Evolutionary conservation across 2,888 invertebrate genomes (phyloP), one percentile per base, ranked within the genome.

Genomic region (Oligia fasciuncula): DNA sequence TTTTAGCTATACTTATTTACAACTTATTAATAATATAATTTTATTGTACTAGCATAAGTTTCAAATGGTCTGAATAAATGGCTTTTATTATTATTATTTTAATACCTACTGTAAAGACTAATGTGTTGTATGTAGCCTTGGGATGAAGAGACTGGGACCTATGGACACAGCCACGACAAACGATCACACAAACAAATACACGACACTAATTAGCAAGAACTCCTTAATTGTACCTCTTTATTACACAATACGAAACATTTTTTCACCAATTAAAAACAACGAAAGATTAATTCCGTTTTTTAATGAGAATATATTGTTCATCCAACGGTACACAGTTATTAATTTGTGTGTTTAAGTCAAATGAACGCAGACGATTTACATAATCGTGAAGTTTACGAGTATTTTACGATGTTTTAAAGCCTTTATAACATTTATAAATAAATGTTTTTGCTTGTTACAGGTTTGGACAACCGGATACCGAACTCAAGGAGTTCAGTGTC

Each of bases 381-480:
- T 87, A 87, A 84, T 87, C 84, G 76, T 29, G 40, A 60, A 51
- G 51, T 84, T 84, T 80, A 84, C 84, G 69, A 73, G 13, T 14
- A 43, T 49, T 84, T 80, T 76, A 72, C 60, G 76, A 73, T 78
- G 65, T 89, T 85, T 80, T 43, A 70, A 60, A 76, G 49, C 29
- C 6, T 78, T 84, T 77, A 71, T 60, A 60, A 60, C 57, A 60
- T 11, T 60, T n/a, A 11, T 76, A 57, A 79, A 84, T 69, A 77
- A 76, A 83, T 83, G 57, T 80, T 74, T 81, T 86, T 88, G 88
- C 90, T 90, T 88, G 90, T 95, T 94, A 86, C 96, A 97, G 97
- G 95, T 91, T 91, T 96, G 84, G 96, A 96, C 92, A 96, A 95
- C 91, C 96, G 96, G 95, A 96, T 96, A 96, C 89, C 96, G 92